A percentile compares a stretch with the other conserved stretches of the same genome.
phyloP scores from a whole-genome alignment of 1,140 invertebrate species.

The Heliconius melpomene region DNA sequence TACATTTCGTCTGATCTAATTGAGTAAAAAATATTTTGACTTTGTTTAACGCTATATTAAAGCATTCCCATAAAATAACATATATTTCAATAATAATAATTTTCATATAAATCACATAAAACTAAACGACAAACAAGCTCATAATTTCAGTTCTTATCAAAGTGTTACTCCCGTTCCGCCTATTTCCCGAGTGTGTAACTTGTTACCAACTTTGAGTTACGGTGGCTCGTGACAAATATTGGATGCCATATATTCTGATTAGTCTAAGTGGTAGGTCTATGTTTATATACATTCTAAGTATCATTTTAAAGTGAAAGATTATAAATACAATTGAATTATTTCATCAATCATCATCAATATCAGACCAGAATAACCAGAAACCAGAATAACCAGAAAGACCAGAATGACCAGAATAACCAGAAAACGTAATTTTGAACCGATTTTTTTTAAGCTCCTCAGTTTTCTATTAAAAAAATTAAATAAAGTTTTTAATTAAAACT shows the following conservation, averaged over 20 bases:
- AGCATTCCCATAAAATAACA: background rate
- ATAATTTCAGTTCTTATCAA: constrained; percentile 7
- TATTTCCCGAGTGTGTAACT: constrained; percentile 10
- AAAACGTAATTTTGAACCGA: no score
- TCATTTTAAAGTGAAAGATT: no score
- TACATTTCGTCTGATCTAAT: no score
- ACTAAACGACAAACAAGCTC: constrained; percentile 5
- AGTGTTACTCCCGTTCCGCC: constrained; percentile 8
- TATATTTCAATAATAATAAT: background rate
- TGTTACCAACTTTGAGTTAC: constrained; percentile 10
- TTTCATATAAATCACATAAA: background rate
- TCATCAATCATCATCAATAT: no score
- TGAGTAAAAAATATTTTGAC: no score
- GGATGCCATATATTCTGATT: background rate
- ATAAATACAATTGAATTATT: no score
- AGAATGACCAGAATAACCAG: no score
- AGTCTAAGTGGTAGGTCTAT: background rate
- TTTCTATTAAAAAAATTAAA: no score
- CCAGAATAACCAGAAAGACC: no score
- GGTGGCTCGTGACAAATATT: constrained; percentile 8
- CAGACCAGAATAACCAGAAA: no score
- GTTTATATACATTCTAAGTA: background rate
- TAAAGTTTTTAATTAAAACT: background rate
- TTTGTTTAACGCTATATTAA: no score
- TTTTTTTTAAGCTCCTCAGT: no score